Evolutionary conservation across 2,797 vertebrate genomes (phyloP), one percentile per base, ranked within the genome.

Genomic region (Poliocrania exsul): DNA sequence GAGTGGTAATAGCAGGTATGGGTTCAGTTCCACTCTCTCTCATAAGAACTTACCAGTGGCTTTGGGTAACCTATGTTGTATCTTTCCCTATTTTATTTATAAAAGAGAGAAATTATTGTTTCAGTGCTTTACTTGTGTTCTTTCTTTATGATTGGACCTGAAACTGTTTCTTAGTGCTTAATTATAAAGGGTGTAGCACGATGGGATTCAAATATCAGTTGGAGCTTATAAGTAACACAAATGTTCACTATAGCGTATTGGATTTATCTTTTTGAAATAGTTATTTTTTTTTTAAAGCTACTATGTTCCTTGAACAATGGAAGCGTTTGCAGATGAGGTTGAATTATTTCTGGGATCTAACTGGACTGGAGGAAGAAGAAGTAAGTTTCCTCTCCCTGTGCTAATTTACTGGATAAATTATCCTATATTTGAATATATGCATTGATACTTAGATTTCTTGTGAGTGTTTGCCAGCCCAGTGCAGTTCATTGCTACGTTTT

Each of bases 261-360:
- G 9, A 50, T 58, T 61, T 54, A n/a, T n/a, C 0, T 46, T 81
- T 90, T 26, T 1, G 1, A 46, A 56, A 44, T 14, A 14, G 10
- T 46, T 11, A 35, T 16, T 33, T 40, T 15, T 40, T 46, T 80
- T 95, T 74, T 33, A 25, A 95, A 99, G 99, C 99, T 64, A 99
- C 99, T 54, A 99, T 99, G 97, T 99, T 99, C 96, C 98, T 99
- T 44, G 99, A 99, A 95, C 99, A 99, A 95, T 99, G 99, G 99
- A 99, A 99, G 89, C 98, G 99, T 75, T 97, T 99, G 72, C 99
- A 99, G 97, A 99, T 99, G 98, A 98, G 98, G 95, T 85, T 99
- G 94, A 98, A 98, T 96, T 99, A 99, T 95, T 98, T 98, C 79
- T 99, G 99, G 99, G 99, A 99, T 97, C 97, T 99, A 81, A 99